A percentile compares a stretch with the other conserved stretches of the same genome.
Conservation (phyloP, 1,140 invertebrate species). For the Drosophila triauraria region DNA sequence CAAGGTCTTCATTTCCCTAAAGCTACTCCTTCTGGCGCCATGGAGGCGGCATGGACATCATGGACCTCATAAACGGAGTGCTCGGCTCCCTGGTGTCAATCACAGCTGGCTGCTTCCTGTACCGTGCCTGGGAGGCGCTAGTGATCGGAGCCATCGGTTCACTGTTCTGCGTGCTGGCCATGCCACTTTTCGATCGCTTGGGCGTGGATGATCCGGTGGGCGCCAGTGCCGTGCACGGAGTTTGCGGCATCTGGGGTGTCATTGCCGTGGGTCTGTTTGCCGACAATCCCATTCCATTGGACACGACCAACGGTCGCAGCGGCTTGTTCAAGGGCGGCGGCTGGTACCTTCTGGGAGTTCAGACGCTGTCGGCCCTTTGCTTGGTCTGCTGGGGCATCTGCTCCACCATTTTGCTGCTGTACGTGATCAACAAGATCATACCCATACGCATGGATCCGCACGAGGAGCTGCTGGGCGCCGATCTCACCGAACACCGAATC, state of each 20-base stretch:
- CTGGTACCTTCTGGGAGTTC: slow-evolving; percentile 94
- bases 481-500: slow-evolving; percentile 94
- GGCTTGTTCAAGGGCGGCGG: slow-evolving; percentile 95
- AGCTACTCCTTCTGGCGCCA: slow-evolving; percentile 89
- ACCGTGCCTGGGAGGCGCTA: slow-evolving; percentile 93
- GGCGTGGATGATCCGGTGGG: slow-evolving; percentile 96
- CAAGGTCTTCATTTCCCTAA: not conserved
- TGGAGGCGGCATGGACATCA: slow-evolving; percentile 91
- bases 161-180: slow-evolving; percentile 89
- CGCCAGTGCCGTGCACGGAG: slow-evolving; percentile 94
- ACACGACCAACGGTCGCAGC: slow-evolving; percentile 92
- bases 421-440: slow-evolving; percentile 91
- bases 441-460: slow-evolving; percentile 93
- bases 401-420: slow-evolving; percentile 90
- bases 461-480: slow-evolving; percentile 94
- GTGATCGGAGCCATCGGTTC: slow-evolving; percentile 93
- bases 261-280: slow-evolving; percentile 95
- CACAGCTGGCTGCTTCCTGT: slow-evolving; percentile 96
- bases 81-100: slow-evolving; percentile 94
- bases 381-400: slow-evolving; percentile 90
- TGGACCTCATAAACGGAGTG: slow-evolving; percentile 95
- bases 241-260: slow-evolving; percentile 91
- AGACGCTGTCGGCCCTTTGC: slow-evolving; percentile 90
- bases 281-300: slow-evolving; percentile 92
- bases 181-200: slow-evolving; percentile 91